Evolutionary conservation across 2,888 invertebrate genomes (phyloP), one percentile per base, ranked within the genome.

Genomic region (Drosophila mercatorum): DNA sequence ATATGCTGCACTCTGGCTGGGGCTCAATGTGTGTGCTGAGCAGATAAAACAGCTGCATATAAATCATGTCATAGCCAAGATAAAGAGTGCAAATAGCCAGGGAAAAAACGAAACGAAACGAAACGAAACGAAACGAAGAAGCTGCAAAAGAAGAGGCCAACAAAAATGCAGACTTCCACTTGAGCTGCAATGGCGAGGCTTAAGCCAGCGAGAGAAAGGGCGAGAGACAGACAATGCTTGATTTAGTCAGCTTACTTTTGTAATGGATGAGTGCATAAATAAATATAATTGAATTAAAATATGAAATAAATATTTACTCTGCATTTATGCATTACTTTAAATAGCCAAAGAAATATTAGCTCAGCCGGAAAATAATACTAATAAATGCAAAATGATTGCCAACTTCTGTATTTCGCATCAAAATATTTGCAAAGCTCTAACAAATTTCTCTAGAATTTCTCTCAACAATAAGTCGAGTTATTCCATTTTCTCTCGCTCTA

Each of bases 21-120:
- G 22, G 43, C 66, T 58, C 64, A 63, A 40, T 75, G 79, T 81
- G 75, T 77, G 75, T 59, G 67, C 67, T 63, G 46, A 61, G 69
- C 58, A 86, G 88, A 83, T 84, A 82, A 81, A 74, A 67, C 78
- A 74, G 75, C 68, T 80, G 76, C 81, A 81, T 72, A 81, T 83
- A 81, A 86, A 84, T 84, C 87, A 84, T 85, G 84, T 80, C 86
- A 77, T 71, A 73, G 75, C 79, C 81, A 71, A 86, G 84, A 85
- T 79, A 84, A 82, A 82, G 83, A 81, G 68, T 74, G 73, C 81
- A 82, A 84, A 86, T 78, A 75, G 62, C 64, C 72, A 58, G 59
- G 22, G 44, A 69, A 60, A 49, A 57, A 51, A 34, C 26, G 22
- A 3, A 46, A n/a, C 6, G 43, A 41, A 12, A 36, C 34, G 36